These are phyloP conservation scores for Corydoras sp. DNA, from an alignment of 2,113 vertebrate species.

Conservation along the genomic window DNA sequence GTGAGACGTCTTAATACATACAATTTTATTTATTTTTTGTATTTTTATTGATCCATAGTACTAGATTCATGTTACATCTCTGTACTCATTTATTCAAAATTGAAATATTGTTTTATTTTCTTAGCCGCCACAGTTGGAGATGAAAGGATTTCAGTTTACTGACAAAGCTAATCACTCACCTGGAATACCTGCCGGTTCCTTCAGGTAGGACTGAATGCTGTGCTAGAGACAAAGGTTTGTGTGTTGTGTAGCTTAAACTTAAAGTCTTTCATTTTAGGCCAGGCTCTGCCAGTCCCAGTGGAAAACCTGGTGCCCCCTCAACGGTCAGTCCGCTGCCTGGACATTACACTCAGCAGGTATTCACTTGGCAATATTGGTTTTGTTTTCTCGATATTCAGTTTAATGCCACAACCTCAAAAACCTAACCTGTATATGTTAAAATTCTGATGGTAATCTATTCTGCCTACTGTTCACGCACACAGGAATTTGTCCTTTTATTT, in stretches of 20 bases:
- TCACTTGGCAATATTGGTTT: background rate
- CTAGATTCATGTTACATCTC: too few species aligned
- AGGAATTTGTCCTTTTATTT: too few species aligned
- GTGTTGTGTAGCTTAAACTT: background rate
- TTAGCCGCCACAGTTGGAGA: constrained; percentile 89
- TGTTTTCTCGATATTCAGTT: constrained; percentile 37
- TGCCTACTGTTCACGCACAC: too few species aligned
- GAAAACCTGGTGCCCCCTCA: constrained; percentile 75
- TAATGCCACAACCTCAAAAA: too few species aligned
- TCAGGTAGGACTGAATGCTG: constrained; percentile 71
- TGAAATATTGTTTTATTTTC: background rate
- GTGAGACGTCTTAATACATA: constrained; percentile 54
- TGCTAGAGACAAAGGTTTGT: too few species aligned
- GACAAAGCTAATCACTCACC: constrained; percentile 86
- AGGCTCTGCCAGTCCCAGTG: constrained; percentile 92
- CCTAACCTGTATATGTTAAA: too few species aligned
- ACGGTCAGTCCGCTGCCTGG: constrained; percentile 79
- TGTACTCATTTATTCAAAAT: too few species aligned
- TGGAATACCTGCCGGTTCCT: constrained; percentile 73
- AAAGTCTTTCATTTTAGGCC: constrained; percentile 65
- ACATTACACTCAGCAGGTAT: constrained; percentile 93
- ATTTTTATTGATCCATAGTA: too few species aligned
- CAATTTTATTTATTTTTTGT: too few species aligned
- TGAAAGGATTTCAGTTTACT: constrained; percentile 94
- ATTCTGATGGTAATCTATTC: too few species aligned